Conservation (phyloP, 2,797 vertebrate species). For the Psittacula derbiana region DNA sequence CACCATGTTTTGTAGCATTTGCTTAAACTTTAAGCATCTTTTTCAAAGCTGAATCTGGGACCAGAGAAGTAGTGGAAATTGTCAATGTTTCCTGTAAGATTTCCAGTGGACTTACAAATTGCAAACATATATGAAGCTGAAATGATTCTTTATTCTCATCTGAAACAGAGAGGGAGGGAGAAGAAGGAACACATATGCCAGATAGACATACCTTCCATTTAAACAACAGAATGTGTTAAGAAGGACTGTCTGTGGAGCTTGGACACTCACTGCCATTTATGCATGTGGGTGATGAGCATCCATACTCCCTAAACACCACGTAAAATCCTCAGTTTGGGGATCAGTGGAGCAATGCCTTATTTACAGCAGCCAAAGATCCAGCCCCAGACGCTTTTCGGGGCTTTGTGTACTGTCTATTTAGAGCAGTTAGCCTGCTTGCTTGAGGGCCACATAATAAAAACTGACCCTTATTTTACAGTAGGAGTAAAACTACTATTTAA, state of each 20-base stretch:
- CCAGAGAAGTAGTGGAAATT: slow-evolving; percentile 48
- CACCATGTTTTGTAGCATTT: background rate
- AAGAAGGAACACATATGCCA: slow-evolving; percentile 39
- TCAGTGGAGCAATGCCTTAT: slow-evolving; percentile 49
- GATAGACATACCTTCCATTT: slow-evolving; percentile 49
- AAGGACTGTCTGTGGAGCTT: background rate
- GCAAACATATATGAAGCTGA: slow-evolving; percentile 39
- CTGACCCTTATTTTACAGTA: slow-evolving; percentile 65
- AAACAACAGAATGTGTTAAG: slow-evolving; percentile 3
- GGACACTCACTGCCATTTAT: background rate
- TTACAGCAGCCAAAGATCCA: slow-evolving; percentile 57
- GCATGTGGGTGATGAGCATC: background rate
- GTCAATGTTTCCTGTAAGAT: slow-evolving; percentile 57
- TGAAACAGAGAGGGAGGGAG: slow-evolving; percentile 6
- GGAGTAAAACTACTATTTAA: slow-evolving; percentile 60
- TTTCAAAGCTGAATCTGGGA: slow-evolving; percentile 51
- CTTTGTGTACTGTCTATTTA: slow-evolving; percentile 60
- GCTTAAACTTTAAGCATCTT: slow-evolving; percentile 4
- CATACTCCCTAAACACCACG: background rate
- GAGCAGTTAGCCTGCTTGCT: slow-evolving; percentile 63
- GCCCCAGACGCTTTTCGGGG: slow-evolving; percentile 41
- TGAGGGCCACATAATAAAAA: slow-evolving; percentile 47
- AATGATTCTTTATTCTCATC: slow-evolving; percentile 52
- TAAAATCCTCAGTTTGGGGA: background rate
- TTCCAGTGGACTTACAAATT: slow-evolving; percentile 42